Base-by-base conservation (phyloP, 2,888 invertebrate genomes). In the Kryphioiulus occultus region DNA sequence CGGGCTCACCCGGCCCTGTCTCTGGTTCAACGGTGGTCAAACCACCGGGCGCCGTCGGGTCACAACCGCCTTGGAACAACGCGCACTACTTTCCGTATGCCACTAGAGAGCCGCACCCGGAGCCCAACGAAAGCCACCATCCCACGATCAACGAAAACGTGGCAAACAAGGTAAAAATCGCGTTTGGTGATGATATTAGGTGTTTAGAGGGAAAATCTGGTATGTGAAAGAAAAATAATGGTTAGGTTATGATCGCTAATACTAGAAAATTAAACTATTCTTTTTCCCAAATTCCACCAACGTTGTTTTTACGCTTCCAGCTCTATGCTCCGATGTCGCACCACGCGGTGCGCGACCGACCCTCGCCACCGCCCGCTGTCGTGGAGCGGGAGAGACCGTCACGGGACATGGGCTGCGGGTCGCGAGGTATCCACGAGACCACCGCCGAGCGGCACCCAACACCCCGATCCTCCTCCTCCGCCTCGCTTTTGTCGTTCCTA, bases 1-100 rank as follows among this genome's bases (percentile, higher is more conserved):
- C 87, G 12, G 19, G 35, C n/a, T 87, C 87, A 4, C 87, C 78
- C 53, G 53, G 53, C 17, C 53, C n/a, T n/a, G n/a, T n/a, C n/a
- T n/a, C n/a, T n/a, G n/a, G n/a, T n/a, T n/a, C 53, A 17, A 12
- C 53, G 17, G 4, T 53, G 12, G 12, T 26, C 82, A 82, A 35
- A 30, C 10, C 30, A 1, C 82, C 82, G 15, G 17, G 30, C 35
- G 12, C 1, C 82, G 35, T 15, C 15, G 12, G 3, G 15, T 9
- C 22, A 32, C 82, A n/a, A 12, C 82, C 82, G 82, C 17, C 82
- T 22, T 82, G 82, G 82, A 82, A 53, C 9, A 53, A 17, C 10
- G 82, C 15, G 26, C 82, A 82, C 17, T 82, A 82, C 82, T 82
- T 22, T 22, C 35, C 82, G 35, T 35, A 35, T 22, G 12, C 82